A percentile compares a stretch with the other conserved stretches of the same genome.
phyloP scores from a whole-genome alignment of 2,113 vertebrate species.

The Enhydra lutris region DNA sequence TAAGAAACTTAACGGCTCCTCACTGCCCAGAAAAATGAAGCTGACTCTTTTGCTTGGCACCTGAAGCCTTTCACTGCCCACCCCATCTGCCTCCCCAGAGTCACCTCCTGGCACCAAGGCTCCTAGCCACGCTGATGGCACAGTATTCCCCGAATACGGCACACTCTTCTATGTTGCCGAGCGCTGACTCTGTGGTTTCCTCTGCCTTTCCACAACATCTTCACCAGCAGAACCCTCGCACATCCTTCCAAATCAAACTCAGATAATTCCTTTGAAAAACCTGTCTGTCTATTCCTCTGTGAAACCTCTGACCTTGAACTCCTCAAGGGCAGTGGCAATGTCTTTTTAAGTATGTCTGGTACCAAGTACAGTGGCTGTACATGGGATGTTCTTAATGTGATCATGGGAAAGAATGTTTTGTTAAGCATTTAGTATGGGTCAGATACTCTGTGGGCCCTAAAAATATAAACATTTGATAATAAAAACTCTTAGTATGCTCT shows the following conservation, averaged over 20 bases:
- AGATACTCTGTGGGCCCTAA: background rate
- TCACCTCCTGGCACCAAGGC: background rate
- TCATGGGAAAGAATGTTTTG: background rate
- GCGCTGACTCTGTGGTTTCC: background rate
- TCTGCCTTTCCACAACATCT: background rate
- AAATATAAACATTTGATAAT: background rate
- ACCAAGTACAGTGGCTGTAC: background rate
- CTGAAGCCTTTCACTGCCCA: background rate
- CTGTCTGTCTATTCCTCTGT: background rate
- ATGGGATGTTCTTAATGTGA: background rate
- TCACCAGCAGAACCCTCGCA: background rate
- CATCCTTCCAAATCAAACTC: background rate
- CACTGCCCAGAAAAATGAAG: background rate
- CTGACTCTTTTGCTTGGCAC: background rate
- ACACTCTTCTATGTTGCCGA: background rate
- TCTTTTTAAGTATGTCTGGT: background rate
- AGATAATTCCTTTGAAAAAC: background rate
- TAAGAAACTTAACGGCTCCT: background rate
- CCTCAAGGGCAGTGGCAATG: background rate
- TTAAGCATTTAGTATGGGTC: background rate
- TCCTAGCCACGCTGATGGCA: background rate
- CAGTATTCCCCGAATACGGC: background rate
- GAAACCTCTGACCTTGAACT: background rate
- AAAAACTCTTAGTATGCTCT: background rate
- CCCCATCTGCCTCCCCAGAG: fast-evolving